Conservation (phyloP, 2,113 vertebrate species). For the Cyphomyrus discorhynchus region DNA sequence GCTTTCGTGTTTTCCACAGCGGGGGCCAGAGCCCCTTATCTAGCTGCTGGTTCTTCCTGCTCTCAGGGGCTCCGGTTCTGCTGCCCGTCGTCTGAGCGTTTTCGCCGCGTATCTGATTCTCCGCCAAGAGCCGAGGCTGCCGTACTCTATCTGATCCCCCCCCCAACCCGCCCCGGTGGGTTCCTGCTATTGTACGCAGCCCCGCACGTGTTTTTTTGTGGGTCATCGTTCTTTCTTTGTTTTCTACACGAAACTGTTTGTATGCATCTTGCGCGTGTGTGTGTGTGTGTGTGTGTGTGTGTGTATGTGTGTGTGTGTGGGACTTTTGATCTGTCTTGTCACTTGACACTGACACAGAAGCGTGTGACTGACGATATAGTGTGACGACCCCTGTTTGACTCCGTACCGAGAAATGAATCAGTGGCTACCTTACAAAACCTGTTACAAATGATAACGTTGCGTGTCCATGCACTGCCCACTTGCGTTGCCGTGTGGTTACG, state of each 20-base stretch:
- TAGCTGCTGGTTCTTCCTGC: slow-evolving; percentile 14
- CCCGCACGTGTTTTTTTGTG: neutral
- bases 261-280: neutral
- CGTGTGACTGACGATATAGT: neutral
- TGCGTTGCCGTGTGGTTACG: neutral
- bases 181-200: slow-evolving; percentile 21
- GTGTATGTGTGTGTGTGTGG: neutral
- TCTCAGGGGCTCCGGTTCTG: slow-evolving; percentile 6
- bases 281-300: too few species aligned
- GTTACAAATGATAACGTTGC: neutral
- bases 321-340: neutral
- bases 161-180: neutral
- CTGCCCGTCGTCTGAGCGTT: neutral
- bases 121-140: neutral
- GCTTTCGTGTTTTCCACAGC: neutral
- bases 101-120: slow-evolving; percentile 13
- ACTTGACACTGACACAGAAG: neutral
- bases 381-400: neutral
- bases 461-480: neutral
- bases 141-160: neutral
- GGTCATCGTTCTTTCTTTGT: neutral
- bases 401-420: neutral
- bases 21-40: slow-evolving; percentile 19
- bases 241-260: neutral
- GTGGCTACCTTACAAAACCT: neutral